Evolutionary conservation across 2,113 vertebrate species (phyloP).

Genomic region (Thamnaconus septentrionalis): DNA sequence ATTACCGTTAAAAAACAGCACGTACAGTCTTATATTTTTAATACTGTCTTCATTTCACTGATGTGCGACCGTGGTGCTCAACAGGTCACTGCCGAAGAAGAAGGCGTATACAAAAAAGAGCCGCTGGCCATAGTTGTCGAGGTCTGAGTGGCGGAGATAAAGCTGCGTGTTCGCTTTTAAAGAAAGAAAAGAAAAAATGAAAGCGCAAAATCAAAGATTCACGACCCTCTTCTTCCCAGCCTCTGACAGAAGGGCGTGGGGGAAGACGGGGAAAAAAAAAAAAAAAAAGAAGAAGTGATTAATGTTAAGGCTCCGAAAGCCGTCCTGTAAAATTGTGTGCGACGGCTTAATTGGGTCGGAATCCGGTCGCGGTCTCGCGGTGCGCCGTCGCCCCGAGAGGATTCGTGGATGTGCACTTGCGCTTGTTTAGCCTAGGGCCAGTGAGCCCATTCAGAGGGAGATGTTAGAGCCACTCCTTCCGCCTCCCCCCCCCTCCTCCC

Average conservation of each 20-base stretch:
- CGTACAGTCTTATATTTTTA: conserved; percentile 63
- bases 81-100: conserved; percentile 43
- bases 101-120: background rate
- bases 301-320: conserved; percentile 38
- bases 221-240: background rate
- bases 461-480: conserved; percentile 67
- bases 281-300: conserved; percentile 31
- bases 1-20: conserved; percentile 54
- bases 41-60: conserved; percentile 3
- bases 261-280: too few relatives aligned
- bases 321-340: conserved; percentile 33
- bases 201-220: background rate
- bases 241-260: conserved; percentile 26
- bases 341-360: conserved; percentile 62
- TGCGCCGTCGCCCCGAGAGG: conserved; percentile 51
- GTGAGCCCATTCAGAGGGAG: conserved; percentile 64
- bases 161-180: conserved; percentile 1
- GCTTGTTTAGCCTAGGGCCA: conserved; percentile 66
- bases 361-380: conserved; percentile 40
- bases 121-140: too few relatives aligned
- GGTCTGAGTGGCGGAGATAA: too few relatives aligned
- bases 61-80: conserved; percentile 38
- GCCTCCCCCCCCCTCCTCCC: too few relatives aligned
- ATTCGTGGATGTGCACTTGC: conserved; percentile 57
- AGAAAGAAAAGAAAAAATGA: background rate